Conservation (phyloP, 2,888 invertebrate species). For the Hypselothyrea guttata region DNA sequence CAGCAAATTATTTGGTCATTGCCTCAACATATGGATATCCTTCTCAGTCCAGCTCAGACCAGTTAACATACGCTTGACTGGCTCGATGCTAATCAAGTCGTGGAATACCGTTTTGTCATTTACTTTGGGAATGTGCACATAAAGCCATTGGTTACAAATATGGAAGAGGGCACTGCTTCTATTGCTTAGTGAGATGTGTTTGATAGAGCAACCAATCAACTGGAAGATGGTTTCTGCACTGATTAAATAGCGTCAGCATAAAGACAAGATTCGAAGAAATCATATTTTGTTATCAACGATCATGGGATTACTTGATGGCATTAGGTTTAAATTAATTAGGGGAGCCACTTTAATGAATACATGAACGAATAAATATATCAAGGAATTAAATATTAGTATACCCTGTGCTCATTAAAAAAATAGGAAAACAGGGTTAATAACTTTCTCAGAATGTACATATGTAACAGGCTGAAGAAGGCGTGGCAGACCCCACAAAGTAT, state of each 20-base stretch:
- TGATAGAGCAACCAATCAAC: slow-evolving; percentile 44
- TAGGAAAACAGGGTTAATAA: too few species aligned
- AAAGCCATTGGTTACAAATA: too few species aligned
- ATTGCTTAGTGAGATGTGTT: slow-evolving; percentile 30
- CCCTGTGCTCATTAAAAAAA: too few species aligned
- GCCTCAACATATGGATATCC: slow-evolving; percentile 9
- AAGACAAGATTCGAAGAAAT: not conserved
- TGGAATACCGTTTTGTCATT: slow-evolving; percentile 43
- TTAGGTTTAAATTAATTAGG: too few species aligned
- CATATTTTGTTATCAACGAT: slow-evolving; percentile 21
- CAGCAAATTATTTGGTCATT: slow-evolving; percentile 36
- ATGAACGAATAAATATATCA: not conserved
- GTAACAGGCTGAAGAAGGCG: too few species aligned
- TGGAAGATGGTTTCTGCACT: slow-evolving; percentile 31
- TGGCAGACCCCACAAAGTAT: too few species aligned
- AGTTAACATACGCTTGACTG: slow-evolving; percentile 38
- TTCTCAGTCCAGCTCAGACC: slow-evolving; percentile 14
- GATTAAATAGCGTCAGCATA: slow-evolving; percentile 46
- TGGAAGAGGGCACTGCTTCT: too few species aligned
- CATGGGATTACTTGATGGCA: slow-evolving; percentile 9
- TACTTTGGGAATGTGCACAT: not conserved
- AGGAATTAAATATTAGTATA: too few species aligned
- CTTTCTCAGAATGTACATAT: too few species aligned
- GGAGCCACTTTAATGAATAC: not conserved
- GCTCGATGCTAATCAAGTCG: slow-evolving; percentile 43